These are phyloP conservation scores for Typhlichthys eigenmanni DNA, from an alignment of 2,797 vertebrate genomes.

Conservation along the genomic window DNA sequence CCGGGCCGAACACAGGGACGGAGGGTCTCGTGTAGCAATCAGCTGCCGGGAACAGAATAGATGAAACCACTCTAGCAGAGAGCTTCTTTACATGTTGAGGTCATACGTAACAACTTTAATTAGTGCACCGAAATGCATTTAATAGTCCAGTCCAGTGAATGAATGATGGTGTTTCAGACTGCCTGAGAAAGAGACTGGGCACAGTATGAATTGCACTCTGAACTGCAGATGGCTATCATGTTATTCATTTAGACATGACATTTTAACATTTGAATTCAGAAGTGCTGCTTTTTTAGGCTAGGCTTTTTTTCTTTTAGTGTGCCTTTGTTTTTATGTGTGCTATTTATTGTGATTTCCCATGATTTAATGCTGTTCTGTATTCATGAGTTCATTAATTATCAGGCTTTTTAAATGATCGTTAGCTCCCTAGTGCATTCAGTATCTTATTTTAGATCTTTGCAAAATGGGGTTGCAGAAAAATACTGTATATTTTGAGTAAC, in stretches of 20 bases:
- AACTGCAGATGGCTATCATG: conserved; percentile 44
- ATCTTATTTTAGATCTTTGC: conserved; percentile 26
- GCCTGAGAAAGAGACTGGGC: conserved; percentile 30
- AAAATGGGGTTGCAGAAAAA: conserved; percentile 36
- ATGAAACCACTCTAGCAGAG: conserved; percentile 15
- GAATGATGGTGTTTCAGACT: conserved; percentile 37
- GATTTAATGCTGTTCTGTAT: conserved; percentile 58
- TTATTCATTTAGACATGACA: conserved; percentile 61
- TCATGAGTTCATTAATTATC: conserved; percentile 65
- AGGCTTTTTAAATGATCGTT: conserved; percentile 50
- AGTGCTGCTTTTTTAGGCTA: conserved; percentile 35
- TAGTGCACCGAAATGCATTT: conserved; percentile 27
- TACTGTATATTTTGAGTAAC: conserved; percentile 17
- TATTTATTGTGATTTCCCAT: conserved; percentile 44
- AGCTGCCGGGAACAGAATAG: conserved; percentile 16
- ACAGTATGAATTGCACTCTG: conserved; percentile 30
- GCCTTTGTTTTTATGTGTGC: conserved; percentile 44
- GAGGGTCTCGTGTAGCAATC: conserved; percentile 15
- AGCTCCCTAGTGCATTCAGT: conserved; percentile 51
- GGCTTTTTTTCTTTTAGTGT: conserved; percentile 27
- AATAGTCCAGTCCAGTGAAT: conserved; percentile 17
- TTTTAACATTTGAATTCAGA: conserved; percentile 58
- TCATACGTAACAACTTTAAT: conserved; percentile 38
- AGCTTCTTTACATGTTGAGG: conserved; percentile 18
- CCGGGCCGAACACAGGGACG: conserved; percentile 17